Base-by-base conservation (phyloP, 2,888 invertebrate genomes). In the Apotomis capreana region DNA sequence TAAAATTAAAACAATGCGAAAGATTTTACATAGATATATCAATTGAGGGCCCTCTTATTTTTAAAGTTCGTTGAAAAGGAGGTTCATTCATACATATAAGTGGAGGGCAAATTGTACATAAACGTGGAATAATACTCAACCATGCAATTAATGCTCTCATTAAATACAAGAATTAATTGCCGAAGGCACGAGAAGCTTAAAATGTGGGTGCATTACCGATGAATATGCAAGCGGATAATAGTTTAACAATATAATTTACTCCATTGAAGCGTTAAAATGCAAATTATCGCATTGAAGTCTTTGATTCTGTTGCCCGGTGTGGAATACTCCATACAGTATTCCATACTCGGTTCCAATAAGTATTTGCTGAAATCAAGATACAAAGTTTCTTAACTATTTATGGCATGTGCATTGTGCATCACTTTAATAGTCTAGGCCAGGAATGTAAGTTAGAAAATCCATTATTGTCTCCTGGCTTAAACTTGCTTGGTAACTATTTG, bases 221-320 rank as follows among this genome's bases (percentile, higher is more conserved):
- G 37, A 59, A 49, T 65, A 60, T 65, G 59, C 54, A 70, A 49
- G 13, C 52, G 46, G 12, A 55, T 60, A 60, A 60, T 55, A 65
- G 46, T 54, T 70, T 65, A 70, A 60, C 54, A 49, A 55, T 65
- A 54, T 70, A 54, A 70, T 70, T 59, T 52, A 40, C 12, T 46
- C 54, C 54, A 60, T 68, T 60, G 46, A 40, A 54, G 44, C 60
- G 36, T 36, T 54, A 12, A 52, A 46, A 70, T 70, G 59, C 59
- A 46, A 65, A 70, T 49, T 49, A 3, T 65, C 12, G 12, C 52
- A 4, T 40, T 40, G 69, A 46, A 55, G 61, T 57, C 54, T 64
- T 54, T 54, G 37, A 60, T 44, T 40, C 51, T 6, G 40, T 6
- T 4, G 36, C 54, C 40, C 54, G 51, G 37, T 52, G 8, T 49